These are phyloP conservation scores for Scaptomyza flava DNA, from an alignment of 2,888 invertebrate species.

Conservation along the genomic window DNA sequence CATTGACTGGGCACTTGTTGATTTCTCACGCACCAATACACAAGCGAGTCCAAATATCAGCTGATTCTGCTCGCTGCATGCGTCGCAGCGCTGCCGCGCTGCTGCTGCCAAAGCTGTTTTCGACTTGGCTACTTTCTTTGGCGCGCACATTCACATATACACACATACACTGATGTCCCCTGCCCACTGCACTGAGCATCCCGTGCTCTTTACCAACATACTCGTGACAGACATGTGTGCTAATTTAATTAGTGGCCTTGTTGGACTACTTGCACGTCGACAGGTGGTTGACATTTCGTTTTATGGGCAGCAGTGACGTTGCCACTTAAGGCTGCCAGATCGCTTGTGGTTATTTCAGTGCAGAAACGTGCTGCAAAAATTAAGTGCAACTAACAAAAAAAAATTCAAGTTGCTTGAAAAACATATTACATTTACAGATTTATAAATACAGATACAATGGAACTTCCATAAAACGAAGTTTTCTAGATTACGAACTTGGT, in stretches of 20 bases:
- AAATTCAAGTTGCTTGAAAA: no score
- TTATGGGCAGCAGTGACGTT: slow-evolving; percentile 22
- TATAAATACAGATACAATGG: no score
- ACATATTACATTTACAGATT: no score
- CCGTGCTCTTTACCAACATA: slow-evolving; percentile 30
- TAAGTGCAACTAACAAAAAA: not conserved
- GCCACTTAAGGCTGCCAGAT: slow-evolving; percentile 29
- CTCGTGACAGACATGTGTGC: slow-evolving; percentile 60
- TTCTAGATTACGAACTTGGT: no score
- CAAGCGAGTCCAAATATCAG: slow-evolving; percentile 42
- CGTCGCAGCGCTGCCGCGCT: slow-evolving; percentile 29
- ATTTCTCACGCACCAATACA: slow-evolving; percentile 48
- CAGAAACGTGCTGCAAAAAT: not conserved
- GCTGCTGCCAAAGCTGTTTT: slow-evolving; percentile 16
- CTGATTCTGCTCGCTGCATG: slow-evolving; percentile 53
- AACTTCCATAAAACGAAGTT: no score
- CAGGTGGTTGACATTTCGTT: slow-evolving; percentile 76
- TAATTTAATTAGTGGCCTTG: slow-evolving; percentile 74
- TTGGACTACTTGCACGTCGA: slow-evolving; percentile 49
- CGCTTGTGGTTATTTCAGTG: not conserved
- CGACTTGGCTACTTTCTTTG: slow-evolving; percentile 31
- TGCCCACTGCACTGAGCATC: slow-evolving; percentile 3
- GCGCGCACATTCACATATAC: not conserved
- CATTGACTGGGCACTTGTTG: slow-evolving; percentile 68
- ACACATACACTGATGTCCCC: slow-evolving; percentile 2